Evolutionary conservation across 2,888 invertebrate species (phyloP).

Genomic region (Mycalesis mineus): DNA sequence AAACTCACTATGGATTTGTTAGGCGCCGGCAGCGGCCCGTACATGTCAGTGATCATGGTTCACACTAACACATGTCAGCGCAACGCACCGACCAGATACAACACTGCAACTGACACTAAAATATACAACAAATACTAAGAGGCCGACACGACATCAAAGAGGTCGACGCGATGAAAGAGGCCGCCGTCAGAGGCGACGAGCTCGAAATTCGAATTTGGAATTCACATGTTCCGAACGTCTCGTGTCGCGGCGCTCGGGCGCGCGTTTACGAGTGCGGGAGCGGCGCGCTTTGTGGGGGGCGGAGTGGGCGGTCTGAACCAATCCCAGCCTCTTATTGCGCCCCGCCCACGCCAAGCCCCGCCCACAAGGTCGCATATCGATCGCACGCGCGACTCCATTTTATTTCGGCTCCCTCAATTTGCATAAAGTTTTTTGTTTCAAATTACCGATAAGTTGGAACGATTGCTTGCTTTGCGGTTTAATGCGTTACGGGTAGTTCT

Average conservation of each 20-base stretch:
- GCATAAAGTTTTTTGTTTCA: conserved; percentile 72
- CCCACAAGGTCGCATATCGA: conserved; percentile 76
- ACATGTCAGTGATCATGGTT: conserved; percentile 74
- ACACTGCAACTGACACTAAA: neutral
- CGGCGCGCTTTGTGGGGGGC: conserved; percentile 38
- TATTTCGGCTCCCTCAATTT: conserved; percentile 73
- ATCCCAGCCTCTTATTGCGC: conserved; percentile 67
- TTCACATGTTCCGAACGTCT: conserved; percentile 34
- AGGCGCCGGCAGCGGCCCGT: conserved; percentile 68
- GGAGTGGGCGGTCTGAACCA: conserved; percentile 48
- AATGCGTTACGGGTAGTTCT: neutral
- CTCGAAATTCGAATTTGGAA: conserved; percentile 23
- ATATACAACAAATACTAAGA: neutral
- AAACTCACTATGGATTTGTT: conserved; percentile 70
- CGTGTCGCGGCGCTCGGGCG: conserved; percentile 35
- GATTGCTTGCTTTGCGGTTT: conserved; percentile 22
- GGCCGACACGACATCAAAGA: neutral
- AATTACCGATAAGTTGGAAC: conserved; percentile 35
- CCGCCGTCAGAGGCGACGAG: conserved; percentile 22
- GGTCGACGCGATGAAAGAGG: neutral
- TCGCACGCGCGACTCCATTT: conserved; percentile 77
- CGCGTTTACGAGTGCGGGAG: conserved; percentile 36
- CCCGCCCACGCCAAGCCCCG: conserved; percentile 66
- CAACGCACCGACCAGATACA: conserved; percentile 6
- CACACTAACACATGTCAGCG: conserved; percentile 43